Base-by-base conservation (phyloP, 2,888 invertebrate genomes). In the Ichneumoninae sp. region DNA sequence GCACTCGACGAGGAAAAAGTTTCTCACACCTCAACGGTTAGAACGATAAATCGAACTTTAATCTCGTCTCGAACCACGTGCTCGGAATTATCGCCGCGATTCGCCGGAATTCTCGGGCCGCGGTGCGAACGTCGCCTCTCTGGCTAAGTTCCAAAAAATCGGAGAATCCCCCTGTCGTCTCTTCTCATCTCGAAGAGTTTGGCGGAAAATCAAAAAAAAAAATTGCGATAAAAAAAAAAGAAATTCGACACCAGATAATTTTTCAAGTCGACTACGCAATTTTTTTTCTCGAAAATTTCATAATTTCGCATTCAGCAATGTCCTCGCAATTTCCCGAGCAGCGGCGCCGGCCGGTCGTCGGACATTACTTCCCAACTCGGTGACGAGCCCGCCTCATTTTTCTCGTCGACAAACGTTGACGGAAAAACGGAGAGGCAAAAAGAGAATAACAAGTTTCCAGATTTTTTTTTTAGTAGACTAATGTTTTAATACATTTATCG, bases 111-210 rank as follows among this genome's bases (percentile, higher is more conserved):
- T 54, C 40, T 65, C 33, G 57, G 40, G 7, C 8, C n/a, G 40
- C 40, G 7, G 0, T 36, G 26, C 40, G 3, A 26, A 5, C 16
- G 13, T 47, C 44, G 44, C 16, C n/a, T 70, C 22, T 70, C 26
- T 57, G 75, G 66, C 83, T 69, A 81, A 60, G 80, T 81, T 76
- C 80, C 78, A 54, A 75, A 81, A 77, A 78, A 74, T 7, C 44
- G 63, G 40, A 63, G 71, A 10, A 60, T 73, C 33, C 63, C 71
- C 40, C 68, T 30, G 36, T 75, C 69, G 63, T 81, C 74, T 36
- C 74, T 57, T 36, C 69, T 74, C 81, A 81, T 78, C 16, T 81
- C 78, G 65, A 22, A 33, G 71, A 65, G 7, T 68, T 57, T 10
- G 33, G 19, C 40, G 6, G 10, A 36, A 40, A 30, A 33, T 22